phyloP scores from a whole-genome alignment of 2,797 vertebrate genomes.

The Botia almorhae region DNA sequence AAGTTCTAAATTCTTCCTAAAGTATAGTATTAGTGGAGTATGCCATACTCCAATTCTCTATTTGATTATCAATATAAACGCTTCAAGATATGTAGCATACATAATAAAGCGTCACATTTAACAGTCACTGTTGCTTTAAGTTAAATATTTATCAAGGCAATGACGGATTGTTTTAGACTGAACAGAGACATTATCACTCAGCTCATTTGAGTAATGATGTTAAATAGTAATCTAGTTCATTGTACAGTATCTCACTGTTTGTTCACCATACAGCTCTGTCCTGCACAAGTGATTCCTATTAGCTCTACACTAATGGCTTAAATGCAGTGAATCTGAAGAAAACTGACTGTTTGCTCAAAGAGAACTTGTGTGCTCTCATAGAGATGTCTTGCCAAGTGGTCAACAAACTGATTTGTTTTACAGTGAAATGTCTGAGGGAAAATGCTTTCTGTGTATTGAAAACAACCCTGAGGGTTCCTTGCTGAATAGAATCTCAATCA shows the following conservation, averaged over 20 bases:
- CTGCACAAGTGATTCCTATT: slow-evolving; percentile 55
- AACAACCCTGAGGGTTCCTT: neutral
- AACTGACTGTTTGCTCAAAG: slow-evolving; percentile 52
- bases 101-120: neutral
- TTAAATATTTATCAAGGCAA: slow-evolving; percentile 38
- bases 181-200: slow-evolving; percentile 51
- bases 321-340: slow-evolving; percentile 53
- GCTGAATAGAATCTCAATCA: neutral
- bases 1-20: neutral
- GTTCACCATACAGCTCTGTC: slow-evolving; percentile 41
- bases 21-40: neutral
- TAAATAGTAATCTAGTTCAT: slow-evolving; percentile 57
- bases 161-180: slow-evolving; percentile 53
- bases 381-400: neutral
- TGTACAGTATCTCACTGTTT: neutral
- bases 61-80: neutral
- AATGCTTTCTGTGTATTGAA: neutral
- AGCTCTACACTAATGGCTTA: slow-evolving; percentile 61
- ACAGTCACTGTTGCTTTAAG: neutral
- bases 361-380: slow-evolving; percentile 22
- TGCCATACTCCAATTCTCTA: neutral
- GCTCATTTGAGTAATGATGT: slow-evolving; percentile 49
- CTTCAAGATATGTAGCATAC: neutral
- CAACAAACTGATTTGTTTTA: slow-evolving; percentile 3
- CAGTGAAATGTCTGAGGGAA: neutral